Evolutionary conservation across 2,113 vertebrate species (phyloP).

Genomic region (Laterallus jamaicensis): DNA sequence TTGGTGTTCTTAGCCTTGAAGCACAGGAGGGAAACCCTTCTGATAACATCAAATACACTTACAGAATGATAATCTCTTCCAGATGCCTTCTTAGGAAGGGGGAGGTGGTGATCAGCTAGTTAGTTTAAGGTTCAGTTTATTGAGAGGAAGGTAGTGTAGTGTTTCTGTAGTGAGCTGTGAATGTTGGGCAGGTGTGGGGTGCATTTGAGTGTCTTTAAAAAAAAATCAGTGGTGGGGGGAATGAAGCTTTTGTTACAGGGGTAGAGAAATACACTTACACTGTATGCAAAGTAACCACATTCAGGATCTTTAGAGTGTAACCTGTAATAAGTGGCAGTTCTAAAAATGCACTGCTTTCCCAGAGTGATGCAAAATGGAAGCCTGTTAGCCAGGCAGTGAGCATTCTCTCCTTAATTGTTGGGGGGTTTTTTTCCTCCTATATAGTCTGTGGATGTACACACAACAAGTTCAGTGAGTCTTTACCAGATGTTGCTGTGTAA

Average conservation of each 20-base stretch:
- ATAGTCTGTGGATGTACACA: neutral
- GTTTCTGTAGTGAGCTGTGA: neutral
- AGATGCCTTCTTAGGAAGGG: neutral
- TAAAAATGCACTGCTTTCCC: neutral
- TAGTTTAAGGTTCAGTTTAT: neutral
- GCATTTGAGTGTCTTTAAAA: neutral
- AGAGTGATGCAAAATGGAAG: neutral
- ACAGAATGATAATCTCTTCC: neutral
- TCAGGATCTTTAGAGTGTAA: neutral
- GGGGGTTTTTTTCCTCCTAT: neutral
- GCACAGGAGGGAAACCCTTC: neutral
- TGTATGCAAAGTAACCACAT: neutral
- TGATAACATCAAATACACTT: neutral
- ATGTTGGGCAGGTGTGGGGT: neutral
- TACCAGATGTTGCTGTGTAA: neutral
- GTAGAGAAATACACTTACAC: neutral
- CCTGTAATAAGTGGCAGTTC: neutral
- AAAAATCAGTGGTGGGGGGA: fast-evolving
- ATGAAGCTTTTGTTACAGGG: neutral
- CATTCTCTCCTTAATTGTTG: neutral
- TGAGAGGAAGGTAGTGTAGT: neutral
- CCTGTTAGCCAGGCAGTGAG: neutral
- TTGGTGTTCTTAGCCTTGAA: neutral
- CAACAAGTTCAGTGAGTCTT: neutral
- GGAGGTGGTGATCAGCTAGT: neutral